Conservation (phyloP, 2,113 vertebrate genomes). For the Butastur rufipennis region DNA sequence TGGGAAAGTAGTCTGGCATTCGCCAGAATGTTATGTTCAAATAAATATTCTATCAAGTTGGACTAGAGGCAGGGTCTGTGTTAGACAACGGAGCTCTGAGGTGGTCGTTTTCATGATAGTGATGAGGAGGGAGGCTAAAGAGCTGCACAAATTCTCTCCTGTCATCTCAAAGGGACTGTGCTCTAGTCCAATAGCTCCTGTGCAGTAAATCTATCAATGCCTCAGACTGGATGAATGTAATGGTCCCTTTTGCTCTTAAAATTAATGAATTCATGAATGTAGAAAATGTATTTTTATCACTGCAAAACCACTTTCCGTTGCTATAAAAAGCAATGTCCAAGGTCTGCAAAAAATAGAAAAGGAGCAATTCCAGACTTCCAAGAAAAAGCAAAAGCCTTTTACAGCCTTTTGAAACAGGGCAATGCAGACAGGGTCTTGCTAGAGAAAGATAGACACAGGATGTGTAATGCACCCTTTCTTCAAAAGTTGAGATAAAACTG, state of each 20-base stretch:
- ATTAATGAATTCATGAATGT: constrained; percentile 1
- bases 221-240: background rate
- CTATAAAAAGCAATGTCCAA: background rate
- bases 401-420: background rate
- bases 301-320: background rate
- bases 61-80: background rate
- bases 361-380: background rate
- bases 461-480: background rate
- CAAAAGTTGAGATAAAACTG: background rate
- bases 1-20: background rate
- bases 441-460: background rate
- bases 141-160: background rate
- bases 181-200: background rate
- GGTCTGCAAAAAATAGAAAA: background rate
- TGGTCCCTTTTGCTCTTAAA: background rate
- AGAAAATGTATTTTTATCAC: background rate
- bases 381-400: background rate
- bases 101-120: background rate
- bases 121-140: background rate
- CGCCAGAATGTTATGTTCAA: background rate
- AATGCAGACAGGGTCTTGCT: background rate
- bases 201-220: constrained; percentile 24
- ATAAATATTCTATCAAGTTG: background rate
- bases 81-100: background rate
- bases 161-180: background rate